These are phyloP conservation scores for Drosophila subquinaria DNA, from an alignment of 2,888 invertebrate species.

Conservation along the genomic window DNA sequence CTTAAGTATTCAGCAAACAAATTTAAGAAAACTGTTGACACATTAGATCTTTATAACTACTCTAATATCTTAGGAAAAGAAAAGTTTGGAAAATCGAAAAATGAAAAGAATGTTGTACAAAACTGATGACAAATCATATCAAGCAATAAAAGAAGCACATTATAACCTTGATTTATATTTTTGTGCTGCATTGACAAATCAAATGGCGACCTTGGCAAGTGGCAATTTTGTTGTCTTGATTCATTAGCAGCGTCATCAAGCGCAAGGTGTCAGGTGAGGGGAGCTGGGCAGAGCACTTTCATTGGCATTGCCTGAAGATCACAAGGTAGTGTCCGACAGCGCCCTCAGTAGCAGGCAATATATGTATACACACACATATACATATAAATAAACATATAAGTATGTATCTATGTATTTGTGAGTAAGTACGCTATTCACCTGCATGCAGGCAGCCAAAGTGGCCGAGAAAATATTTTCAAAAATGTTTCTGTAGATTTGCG, in stretches of 20 bases:
- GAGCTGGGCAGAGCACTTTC: constrained; percentile 58
- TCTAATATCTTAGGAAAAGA: not conserved
- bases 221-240: constrained; percentile 61
- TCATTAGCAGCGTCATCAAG: constrained; percentile 70
- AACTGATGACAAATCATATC: constrained; percentile 50
- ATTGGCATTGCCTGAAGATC: constrained; percentile 73
- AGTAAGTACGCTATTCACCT: constrained; percentile 48
- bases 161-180: constrained; percentile 70
- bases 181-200: constrained; percentile 63
- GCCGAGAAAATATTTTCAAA: constrained; percentile 47
- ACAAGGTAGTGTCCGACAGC: constrained; percentile 60
- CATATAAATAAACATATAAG: constrained; percentile 1
- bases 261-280: constrained; percentile 39
- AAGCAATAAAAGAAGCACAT: constrained; percentile 35
- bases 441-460: constrained; percentile 50
- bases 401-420: constrained; percentile 1
- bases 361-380: constrained; percentile 18
- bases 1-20: not conserved
- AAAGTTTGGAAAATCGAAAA: not conserved
- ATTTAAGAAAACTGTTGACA: not conserved
- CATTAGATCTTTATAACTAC: not conserved
- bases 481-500: constrained; percentile 60
- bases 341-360: constrained; percentile 43
- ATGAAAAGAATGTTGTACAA: not conserved
- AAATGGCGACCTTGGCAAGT: constrained; percentile 59